phyloP scores from a whole-genome alignment of 2,113 vertebrate species.

The Noctilio leporinus region DNA sequence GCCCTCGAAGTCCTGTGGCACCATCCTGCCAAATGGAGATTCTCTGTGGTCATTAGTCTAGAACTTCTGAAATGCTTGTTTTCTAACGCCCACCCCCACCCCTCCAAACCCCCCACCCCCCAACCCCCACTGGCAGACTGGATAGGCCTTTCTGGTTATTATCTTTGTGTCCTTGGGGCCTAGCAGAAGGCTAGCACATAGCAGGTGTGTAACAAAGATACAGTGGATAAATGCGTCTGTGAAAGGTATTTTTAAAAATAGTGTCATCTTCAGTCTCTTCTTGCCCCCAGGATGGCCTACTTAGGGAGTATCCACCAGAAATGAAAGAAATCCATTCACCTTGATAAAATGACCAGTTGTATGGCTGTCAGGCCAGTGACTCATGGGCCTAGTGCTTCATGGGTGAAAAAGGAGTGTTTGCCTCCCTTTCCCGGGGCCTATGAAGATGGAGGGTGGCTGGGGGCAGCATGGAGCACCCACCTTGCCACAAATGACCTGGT shows the following conservation, averaged over 20 bases:
- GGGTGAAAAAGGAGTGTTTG: background rate
- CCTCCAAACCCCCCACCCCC: background rate
- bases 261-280: background rate
- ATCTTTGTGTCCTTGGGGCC: background rate
- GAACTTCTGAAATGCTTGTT: background rate
- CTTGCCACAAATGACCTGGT: background rate
- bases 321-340: background rate
- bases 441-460: background rate
- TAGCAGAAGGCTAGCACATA: background rate
- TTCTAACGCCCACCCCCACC: background rate
- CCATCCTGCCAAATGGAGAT: rapidly evolving
- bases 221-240: background rate
- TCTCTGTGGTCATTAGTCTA: background rate
- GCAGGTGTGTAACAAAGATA: background rate
- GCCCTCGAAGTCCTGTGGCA: background rate
- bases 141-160: background rate
- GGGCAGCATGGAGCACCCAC: background rate
- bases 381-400: background rate
- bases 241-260: background rate
- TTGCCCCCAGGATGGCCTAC: background rate
- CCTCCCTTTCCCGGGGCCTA: background rate
- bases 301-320: background rate
- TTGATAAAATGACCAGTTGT: background rate
- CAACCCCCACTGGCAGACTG: background rate
- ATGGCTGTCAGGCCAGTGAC: background rate